Evolutionary conservation across 2,888 invertebrate genomes (phyloP).

Genomic region (Ectemnius cavifrons): DNA sequence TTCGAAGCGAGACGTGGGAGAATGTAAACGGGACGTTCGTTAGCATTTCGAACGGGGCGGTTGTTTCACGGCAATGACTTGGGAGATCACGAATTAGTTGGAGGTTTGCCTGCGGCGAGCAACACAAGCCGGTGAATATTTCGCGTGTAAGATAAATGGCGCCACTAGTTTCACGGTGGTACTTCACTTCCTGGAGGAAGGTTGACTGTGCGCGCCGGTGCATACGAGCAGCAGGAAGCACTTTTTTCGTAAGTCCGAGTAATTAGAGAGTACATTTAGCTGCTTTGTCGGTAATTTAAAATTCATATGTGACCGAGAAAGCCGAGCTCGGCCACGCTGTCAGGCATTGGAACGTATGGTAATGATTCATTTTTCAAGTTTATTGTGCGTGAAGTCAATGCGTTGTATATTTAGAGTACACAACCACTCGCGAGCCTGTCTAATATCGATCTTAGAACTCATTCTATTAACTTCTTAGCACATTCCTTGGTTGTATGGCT

Average conservation of each 20-base stretch:
- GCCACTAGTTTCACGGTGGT: not conserved
- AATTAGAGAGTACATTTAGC: constrained; percentile 10
- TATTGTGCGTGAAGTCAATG: constrained; percentile 14
- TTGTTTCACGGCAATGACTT: too few species aligned
- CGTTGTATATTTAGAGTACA: not conserved
- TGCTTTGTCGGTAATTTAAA: constrained; percentile 17
- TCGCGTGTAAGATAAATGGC: not conserved
- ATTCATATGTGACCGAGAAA: constrained; percentile 14
- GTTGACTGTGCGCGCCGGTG: not conserved
- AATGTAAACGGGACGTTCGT: not conserved
- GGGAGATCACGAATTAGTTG: too few species aligned
- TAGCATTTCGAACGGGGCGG: too few species aligned
- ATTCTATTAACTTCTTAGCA: not conserved
- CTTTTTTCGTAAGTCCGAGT: constrained; percentile 13
- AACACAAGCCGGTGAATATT: not conserved
- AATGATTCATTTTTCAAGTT: constrained; percentile 17
- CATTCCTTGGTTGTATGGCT: not conserved
- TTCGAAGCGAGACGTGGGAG: not conserved
- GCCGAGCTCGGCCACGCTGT: not conserved
- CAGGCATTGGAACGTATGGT: constrained; percentile 18
- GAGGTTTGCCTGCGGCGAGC: not conserved
- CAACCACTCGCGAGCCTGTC: not conserved
- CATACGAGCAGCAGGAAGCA: constrained; percentile 4
- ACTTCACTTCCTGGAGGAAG: not conserved
- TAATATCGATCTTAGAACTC: not conserved